Percentiles rank a stretch among this genome's conserved stretches.
These are phyloP conservation scores for Syrmaticus mikado DNA, from an alignment of 2,113 vertebrate species.

Conservation along the genomic window DNA sequence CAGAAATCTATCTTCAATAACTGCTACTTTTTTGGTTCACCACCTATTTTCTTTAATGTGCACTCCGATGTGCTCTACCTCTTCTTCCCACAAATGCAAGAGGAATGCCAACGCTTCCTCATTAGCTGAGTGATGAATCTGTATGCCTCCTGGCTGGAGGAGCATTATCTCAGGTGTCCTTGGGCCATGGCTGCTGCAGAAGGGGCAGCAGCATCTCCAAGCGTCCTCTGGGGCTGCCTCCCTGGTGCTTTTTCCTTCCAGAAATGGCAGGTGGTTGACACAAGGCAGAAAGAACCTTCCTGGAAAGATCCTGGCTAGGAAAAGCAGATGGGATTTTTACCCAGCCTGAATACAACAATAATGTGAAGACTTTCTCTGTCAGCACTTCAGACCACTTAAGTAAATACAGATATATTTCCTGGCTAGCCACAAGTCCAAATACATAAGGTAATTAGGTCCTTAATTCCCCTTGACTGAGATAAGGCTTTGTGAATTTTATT, in stretches of 20 bases:
- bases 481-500: background rate
- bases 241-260: background rate
- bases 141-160: fast-evolving
- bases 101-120: background rate
- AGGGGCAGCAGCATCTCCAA: background rate
- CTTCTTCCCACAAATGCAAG: background rate
- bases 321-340: constrained; percentile 45
- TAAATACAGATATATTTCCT: background rate
- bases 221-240: background rate
- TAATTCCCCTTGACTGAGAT: background rate
- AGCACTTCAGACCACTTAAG: constrained; percentile 20
- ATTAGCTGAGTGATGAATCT: background rate
- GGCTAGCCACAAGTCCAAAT: background rate
- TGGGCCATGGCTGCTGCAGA: fast-evolving
- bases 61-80: background rate
- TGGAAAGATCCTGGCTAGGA: constrained; percentile 48
- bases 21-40: background rate
- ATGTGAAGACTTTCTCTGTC: constrained; percentile 20
- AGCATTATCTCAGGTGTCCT: background rate
- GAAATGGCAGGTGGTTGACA: constrained; percentile 34
- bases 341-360: constrained; percentile 20
- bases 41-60: background rate
- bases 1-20: background rate
- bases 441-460: background rate
- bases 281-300: constrained; percentile 45